phyloP scores from a whole-genome alignment of 2,113 vertebrate genomes.

The Etheostoma cragini region DNA sequence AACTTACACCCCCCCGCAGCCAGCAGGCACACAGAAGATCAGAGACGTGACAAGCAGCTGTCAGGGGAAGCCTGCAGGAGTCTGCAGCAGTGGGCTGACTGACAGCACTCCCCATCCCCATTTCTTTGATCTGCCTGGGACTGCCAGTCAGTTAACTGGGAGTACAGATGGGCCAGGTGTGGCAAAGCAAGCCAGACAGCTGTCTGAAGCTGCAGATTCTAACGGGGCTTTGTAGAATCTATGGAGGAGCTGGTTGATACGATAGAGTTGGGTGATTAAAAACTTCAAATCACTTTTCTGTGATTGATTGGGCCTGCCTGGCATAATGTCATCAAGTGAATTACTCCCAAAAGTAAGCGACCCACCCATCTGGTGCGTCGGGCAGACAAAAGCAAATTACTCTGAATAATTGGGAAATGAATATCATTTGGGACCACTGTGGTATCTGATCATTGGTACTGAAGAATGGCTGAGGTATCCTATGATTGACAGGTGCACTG shows the following conservation, averaged over 20 bases:
- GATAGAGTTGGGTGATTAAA: slow-evolving; percentile 61
- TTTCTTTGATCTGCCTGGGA: slow-evolving; percentile 77
- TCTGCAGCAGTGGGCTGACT: slow-evolving; percentile 68
- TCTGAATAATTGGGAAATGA: slow-evolving; percentile 68
- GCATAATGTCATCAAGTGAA: slow-evolving; percentile 68
- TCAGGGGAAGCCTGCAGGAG: slow-evolving; percentile 73
- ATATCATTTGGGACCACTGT: slow-evolving; percentile 55
- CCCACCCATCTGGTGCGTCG: slow-evolving; percentile 60
- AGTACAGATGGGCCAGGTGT: slow-evolving; percentile 79
- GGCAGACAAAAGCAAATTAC: slow-evolving; percentile 62
- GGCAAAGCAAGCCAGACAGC: slow-evolving; percentile 65
- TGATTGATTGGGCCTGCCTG: slow-evolving; percentile 74
- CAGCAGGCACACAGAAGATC: slow-evolving; percentile 72
- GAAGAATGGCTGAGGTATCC: slow-evolving; percentile 34
- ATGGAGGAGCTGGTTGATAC: slow-evolving; percentile 41
- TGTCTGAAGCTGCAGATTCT: slow-evolving; percentile 59
- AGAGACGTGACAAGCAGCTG: slow-evolving; percentile 76
- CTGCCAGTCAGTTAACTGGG: slow-evolving; percentile 67
- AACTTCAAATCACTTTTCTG: slow-evolving; percentile 68
- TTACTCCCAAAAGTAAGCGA: slow-evolving; percentile 58
- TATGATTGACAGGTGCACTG: slow-evolving; percentile 46
- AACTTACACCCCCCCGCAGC: slow-evolving; percentile 30
- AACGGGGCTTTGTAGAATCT: slow-evolving; percentile 50
- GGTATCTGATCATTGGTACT: slow-evolving; percentile 49
- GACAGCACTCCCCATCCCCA: slow-evolving; percentile 66